A percentile compares a stretch with the other conserved stretches of the same genome.
phyloP scores from a whole-genome alignment of 2,797 vertebrate species.

The Phaenicophaeus curvirostris region DNA sequence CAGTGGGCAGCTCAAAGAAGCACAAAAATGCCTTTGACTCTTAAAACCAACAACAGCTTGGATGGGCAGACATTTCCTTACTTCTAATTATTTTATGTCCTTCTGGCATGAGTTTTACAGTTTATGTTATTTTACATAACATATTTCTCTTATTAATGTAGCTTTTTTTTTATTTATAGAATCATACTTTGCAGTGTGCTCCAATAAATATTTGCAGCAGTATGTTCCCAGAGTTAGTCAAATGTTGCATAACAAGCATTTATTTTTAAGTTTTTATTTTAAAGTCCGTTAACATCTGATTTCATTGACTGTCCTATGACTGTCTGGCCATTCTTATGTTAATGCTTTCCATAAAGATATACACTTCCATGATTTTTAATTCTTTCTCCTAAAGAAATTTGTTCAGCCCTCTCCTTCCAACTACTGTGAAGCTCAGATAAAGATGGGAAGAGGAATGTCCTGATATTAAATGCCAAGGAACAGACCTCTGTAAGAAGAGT shows the following conservation, averaged over 20 bases:
- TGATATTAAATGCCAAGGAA: neutral
- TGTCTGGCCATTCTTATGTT: neutral
- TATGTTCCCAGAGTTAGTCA: slow-evolving; percentile 3
- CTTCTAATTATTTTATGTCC: neutral
- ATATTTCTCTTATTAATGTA: neutral
- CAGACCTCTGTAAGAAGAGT: neutral
- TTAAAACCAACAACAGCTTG: neutral
- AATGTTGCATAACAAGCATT: neutral
- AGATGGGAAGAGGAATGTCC: neutral
- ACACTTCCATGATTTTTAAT: neutral
- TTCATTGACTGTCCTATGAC: neutral
- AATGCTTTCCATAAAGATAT: neutral
- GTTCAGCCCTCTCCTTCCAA: neutral
- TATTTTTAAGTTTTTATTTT: slow-evolving; percentile 16
- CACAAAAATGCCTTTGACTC: neutral
- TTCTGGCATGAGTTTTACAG: neutral
- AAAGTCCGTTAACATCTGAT: neutral
- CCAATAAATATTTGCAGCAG: slow-evolving; percentile 19
- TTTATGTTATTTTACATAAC: neutral
- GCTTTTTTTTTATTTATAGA: neutral
- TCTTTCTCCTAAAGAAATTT: neutral
- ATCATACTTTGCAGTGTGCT: neutral
- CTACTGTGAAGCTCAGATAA: neutral
- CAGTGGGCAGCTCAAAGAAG: accelerated
- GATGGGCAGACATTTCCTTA: neutral